A percentile compares a stretch with the other conserved stretches of the same genome.
Conservation (phyloP, 2,797 vertebrate species). For the Loris lydekkerianus region DNA sequence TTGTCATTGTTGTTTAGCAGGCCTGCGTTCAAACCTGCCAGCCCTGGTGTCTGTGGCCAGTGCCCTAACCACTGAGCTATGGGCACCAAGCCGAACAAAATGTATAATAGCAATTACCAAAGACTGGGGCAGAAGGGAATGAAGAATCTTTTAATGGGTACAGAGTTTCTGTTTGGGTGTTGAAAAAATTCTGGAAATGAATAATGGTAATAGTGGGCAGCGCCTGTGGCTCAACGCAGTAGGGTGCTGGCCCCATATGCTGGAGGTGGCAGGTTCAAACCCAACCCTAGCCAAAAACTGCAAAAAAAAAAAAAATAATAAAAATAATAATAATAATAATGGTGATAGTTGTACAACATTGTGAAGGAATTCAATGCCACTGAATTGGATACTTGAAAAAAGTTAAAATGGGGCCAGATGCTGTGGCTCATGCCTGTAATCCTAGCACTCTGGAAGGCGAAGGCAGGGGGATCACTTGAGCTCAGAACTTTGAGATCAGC, state of each 20-base stretch:
- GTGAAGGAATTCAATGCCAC: background rate
- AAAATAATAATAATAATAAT: background rate
- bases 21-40: too few relatives aligned
- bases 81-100: background rate
- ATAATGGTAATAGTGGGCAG: background rate
- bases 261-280: too few relatives aligned
- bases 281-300: too few relatives aligned
- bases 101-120: background rate
- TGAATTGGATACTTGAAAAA: conserved; percentile 25
- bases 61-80: too few relatives aligned
- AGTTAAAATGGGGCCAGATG: background rate
- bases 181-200: conserved; percentile 30
- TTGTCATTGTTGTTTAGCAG: too few relatives aligned
- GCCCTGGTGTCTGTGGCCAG: too few relatives aligned
- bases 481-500: too few relatives aligned
- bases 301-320: background rate
- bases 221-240: too few relatives aligned
- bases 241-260: too few relatives aligned
- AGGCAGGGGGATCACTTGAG: too few relatives aligned
- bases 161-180: conserved; percentile 49
- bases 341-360: conserved; percentile 13
- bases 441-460: too few relatives aligned
- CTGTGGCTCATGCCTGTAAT: too few relatives aligned
- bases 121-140: background rate
- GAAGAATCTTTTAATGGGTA: conserved; percentile 21